phyloP scores from a whole-genome alignment of 2,797 vertebrate species.

The Loriculus beryllinus region DNA sequence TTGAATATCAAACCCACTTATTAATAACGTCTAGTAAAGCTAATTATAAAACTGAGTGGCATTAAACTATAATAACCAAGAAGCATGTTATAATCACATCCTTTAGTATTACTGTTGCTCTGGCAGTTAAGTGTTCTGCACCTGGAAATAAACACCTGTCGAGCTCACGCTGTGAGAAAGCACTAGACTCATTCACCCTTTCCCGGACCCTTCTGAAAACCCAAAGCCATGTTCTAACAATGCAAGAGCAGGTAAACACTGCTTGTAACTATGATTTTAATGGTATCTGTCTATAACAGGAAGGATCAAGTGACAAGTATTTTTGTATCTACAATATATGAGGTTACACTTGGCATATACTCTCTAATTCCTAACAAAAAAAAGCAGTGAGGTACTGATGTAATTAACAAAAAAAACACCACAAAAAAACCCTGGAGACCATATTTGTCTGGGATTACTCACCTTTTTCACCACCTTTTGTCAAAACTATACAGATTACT shows the following conservation, averaged over 20 bases:
- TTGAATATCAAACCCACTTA: slow-evolving; percentile 70
- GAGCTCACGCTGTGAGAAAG: neutral
- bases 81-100: slow-evolving; percentile 4
- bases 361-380: neutral
- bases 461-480: neutral
- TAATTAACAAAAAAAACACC: neutral
- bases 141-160: slow-evolving; percentile 11
- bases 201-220: neutral
- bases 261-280: neutral
- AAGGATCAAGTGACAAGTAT: neutral
- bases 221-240: neutral
- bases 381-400: neutral
- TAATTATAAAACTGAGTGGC: slow-evolving; percentile 64
- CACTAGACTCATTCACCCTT: neutral
- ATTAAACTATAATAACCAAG: slow-evolving; percentile 58
- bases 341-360: neutral
- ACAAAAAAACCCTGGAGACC: neutral
- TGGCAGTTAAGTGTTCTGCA: slow-evolving; percentile 38
- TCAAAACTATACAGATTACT: neutral
- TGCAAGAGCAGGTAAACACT: neutral
- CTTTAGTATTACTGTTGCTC: neutral
- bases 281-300: neutral
- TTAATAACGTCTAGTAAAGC: slow-evolving; percentile 56
- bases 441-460: neutral
- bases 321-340: neutral